These are phyloP conservation scores for Cynocephalus volans DNA, from an alignment of 2,113 vertebrate genomes.

Conservation along the genomic window DNA sequence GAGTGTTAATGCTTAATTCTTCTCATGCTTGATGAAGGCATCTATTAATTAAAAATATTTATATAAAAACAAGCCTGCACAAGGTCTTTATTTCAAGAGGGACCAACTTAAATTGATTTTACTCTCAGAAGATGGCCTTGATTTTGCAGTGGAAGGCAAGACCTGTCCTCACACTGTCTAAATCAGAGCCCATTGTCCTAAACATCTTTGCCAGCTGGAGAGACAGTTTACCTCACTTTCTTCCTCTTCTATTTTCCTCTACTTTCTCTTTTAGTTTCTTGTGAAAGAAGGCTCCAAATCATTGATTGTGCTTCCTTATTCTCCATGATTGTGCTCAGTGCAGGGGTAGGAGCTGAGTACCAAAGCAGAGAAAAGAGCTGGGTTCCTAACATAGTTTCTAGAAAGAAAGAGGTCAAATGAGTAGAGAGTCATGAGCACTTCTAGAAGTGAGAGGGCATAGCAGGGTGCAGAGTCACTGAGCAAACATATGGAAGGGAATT, in stretches of 20 bases:
- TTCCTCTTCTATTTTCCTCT: not conserved
- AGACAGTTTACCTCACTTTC: constrained; percentile 44
- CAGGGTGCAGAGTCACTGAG: constrained; percentile 42
- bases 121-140: constrained; percentile 76
- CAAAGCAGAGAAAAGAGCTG: constrained; percentile 40
- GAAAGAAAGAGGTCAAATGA: not conserved
- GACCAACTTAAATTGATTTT: constrained; percentile 76
- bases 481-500: constrained; percentile 61
- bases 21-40: constrained; percentile 85
- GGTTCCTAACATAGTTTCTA: constrained; percentile 33
- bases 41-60: constrained; percentile 90
- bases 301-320: not conserved
- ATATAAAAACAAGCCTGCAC: constrained; percentile 79
- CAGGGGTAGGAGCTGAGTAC: not conserved
- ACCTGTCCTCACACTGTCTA: constrained; percentile 60
- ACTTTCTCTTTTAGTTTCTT: not conserved
- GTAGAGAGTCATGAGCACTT: not conserved
- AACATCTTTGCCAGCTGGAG: constrained; percentile 60
- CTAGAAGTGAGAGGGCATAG: not conserved
- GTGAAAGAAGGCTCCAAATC: not conserved
- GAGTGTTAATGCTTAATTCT: constrained; percentile 84
- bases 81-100: constrained; percentile 80
- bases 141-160: not conserved
- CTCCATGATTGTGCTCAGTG: constrained; percentile 50
- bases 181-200: constrained; percentile 70